phyloP scores from a whole-genome alignment of 2,888 invertebrate species.

The Epistrophe eligans region DNA sequence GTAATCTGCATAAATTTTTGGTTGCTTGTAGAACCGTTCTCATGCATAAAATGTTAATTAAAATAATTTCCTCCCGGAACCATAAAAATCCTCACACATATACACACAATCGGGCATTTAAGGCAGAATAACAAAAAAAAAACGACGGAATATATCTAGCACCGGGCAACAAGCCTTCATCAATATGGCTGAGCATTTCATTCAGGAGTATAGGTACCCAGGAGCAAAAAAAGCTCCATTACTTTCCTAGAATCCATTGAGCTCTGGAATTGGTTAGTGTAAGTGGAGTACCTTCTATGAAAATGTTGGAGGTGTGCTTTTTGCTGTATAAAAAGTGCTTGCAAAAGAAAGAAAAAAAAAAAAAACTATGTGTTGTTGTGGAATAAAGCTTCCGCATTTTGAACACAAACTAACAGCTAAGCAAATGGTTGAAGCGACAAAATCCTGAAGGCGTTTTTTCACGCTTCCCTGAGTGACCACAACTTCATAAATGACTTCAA shows the following conservation, averaged over 20 bases:
- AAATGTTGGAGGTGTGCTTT: conserved; percentile 7
- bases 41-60: conserved; percentile 76
- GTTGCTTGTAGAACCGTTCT: conserved; percentile 64
- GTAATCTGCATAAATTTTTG: conserved; percentile 74
- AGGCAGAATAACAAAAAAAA: neutral
- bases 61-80: conserved; percentile 72
- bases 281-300: neutral
- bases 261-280: conserved; percentile 5
- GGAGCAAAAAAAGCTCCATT: conserved; percentile 1
- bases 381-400: conserved; percentile 19
- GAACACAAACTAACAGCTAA: conserved; percentile 26
- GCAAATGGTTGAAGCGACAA: conserved; percentile 31
- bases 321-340: neutral
- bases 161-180: conserved; percentile 24
- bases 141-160: conserved; percentile 33
- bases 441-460: conserved; percentile 32
- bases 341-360: neutral
- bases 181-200: conserved; percentile 37
- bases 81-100: conserved; percentile 49
- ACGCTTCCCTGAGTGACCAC: conserved; percentile 11
- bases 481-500: conserved; percentile 4
- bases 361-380: neutral
- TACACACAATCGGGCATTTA: conserved; percentile 24
- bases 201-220: neutral
- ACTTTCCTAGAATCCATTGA: conserved; percentile 18